Evolutionary conservation across 2,888 invertebrate genomes (phyloP), one percentile per base, ranked within the genome.

Genomic region (Drosophila dives): DNA sequence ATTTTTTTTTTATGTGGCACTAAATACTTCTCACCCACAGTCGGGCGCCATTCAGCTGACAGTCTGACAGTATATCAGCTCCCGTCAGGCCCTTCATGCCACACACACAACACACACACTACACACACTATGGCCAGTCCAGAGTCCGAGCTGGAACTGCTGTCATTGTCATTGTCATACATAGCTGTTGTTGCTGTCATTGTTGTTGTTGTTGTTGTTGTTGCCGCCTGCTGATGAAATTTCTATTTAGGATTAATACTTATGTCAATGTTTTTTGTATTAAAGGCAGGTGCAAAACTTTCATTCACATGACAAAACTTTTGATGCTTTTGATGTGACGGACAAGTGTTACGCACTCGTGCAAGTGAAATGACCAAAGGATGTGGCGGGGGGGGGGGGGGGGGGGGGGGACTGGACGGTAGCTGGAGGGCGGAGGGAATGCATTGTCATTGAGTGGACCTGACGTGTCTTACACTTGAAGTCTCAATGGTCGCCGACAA

Each of bases 301-400:
- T 86, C 72, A 84, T 70, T 71, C 76, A 81, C 77, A 86, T 89
- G 84, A 81, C 87, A 81, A 90, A 86, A 86, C 74, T 90, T 90
- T 82, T 83, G 89, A 88, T 90, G 88, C 75, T 88, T 86, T 77
- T 86, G 90, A 88, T 86, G 81, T 86, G 86, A 88, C 81, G 75
- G 77, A 76, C 86, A 79, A 87, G 89, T 83, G 89, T 70, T 77
- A 79, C 76, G 75, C 76, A 77, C 74, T 78, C 64, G 67, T 74
- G 62, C 68, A 78, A 71, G 20, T 64, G 63, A 61, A 77, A 55
- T 72, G 79, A 64, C 77, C 79, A 66, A 26, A 23, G 50, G 29
- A 26, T 5, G 26, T 26, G 26, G n/a, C n/a, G 23, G 23, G 23
- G 23, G 23, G 10, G 32, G 42, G 26, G 23, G 23, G 23, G 23